Percentiles rank a stretch among this genome's conserved stretches.
Conservation (phyloP, 2,888 invertebrate genomes). For the Eustalomyia histrio region DNA sequence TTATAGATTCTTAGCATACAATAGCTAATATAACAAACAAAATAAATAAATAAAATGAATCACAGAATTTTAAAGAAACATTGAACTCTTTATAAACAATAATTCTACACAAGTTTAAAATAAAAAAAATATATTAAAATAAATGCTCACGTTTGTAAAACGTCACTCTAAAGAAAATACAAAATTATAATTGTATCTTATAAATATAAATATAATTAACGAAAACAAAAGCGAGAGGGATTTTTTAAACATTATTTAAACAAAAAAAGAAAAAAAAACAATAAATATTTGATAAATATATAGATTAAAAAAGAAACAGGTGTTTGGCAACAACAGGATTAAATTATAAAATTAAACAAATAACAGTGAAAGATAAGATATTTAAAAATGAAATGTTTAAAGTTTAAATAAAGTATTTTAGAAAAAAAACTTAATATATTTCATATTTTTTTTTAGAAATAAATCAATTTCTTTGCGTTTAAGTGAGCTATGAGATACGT, state of each 20-base stretch:
- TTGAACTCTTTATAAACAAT: conserved; percentile 17
- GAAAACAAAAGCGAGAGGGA: too few species aligned
- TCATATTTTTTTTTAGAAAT: too few species aligned
- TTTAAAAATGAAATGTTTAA: neutral
- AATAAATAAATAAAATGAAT: neutral
- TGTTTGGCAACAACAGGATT: neutral
- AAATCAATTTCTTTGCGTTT: too few species aligned
- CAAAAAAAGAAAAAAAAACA: too few species aligned
- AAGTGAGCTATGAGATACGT: too few species aligned
- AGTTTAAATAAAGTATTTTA: too few species aligned
- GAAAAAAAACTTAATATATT: too few species aligned
- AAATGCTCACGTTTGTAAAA: neutral
- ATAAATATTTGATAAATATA: neutral
- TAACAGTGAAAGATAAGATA: neutral
- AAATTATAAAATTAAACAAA: neutral
- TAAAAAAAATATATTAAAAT: neutral
- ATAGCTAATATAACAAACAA: neutral
- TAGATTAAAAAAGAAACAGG: neutral
- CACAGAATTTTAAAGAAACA: conserved; percentile 18
- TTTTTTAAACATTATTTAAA: too few species aligned
- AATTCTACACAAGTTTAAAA: neutral
- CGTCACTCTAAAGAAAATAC: neutral
- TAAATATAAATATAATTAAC: too few species aligned
- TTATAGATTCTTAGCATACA: neutral
- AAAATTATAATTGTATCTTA: neutral